These are phyloP conservation scores for Eupithecia subfuscata DNA, from an alignment of 2,888 invertebrate genomes.

Conservation along the genomic window DNA sequence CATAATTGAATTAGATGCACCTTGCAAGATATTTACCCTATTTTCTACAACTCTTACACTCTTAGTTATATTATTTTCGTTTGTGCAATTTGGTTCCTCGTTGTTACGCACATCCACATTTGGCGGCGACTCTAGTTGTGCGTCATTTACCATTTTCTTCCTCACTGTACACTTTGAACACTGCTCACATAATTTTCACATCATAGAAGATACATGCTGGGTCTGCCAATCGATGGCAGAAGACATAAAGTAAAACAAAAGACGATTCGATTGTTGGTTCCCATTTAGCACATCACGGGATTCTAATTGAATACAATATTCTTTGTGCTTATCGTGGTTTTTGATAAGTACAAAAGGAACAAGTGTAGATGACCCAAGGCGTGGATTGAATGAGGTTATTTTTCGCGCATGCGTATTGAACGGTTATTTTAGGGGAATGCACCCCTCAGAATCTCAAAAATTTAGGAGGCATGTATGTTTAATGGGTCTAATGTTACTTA, in stretches of 20 bases:
- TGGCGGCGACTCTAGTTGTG: slow-evolving; percentile 76
- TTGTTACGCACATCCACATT: slow-evolving; percentile 65
- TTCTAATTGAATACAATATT: slow-evolving; percentile 14
- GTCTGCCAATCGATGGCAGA: slow-evolving; percentile 34
- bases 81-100: slow-evolving; percentile 62
- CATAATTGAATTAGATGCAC: slow-evolving; percentile 31
- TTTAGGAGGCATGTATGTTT: slow-evolving; percentile 13
- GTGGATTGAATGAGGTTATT: slow-evolving; percentile 80
- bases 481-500: not conserved
- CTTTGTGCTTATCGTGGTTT: slow-evolving; percentile 39
- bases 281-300: slow-evolving; percentile 40
- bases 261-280: slow-evolving; percentile 25
- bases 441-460: slow-evolving; percentile 22
- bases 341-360: slow-evolving; percentile 57
- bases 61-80: slow-evolving; percentile 63
- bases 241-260: slow-evolving; percentile 24
- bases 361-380: slow-evolving; percentile 70
- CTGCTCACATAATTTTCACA: slow-evolving; percentile 63
- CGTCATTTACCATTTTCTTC: slow-evolving; percentile 80
- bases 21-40: slow-evolving; percentile 59
- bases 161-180: slow-evolving; percentile 62
- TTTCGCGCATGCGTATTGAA: slow-evolving; percentile 74
- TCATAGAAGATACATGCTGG: slow-evolving; percentile 47
- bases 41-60: slow-evolving; percentile 70
- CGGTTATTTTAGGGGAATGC: slow-evolving; percentile 41